These are phyloP conservation scores for Drosophila paucipuncta DNA, from an alignment of 2,888 invertebrate species.

Conservation along the genomic window DNA sequence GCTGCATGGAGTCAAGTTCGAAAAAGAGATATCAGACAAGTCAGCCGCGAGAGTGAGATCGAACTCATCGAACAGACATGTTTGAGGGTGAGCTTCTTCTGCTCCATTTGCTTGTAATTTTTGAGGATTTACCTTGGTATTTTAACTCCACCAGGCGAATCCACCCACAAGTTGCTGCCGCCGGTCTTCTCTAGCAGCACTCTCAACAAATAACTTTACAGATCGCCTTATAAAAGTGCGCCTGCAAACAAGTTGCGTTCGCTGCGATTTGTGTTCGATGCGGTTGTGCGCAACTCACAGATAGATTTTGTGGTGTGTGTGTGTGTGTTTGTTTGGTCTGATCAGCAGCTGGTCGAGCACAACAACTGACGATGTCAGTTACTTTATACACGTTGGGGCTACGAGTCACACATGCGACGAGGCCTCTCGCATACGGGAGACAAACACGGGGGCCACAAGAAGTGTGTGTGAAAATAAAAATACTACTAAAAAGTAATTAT, in stretches of 20 bases:
- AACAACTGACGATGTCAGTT: constrained; percentile 62
- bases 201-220: background rate
- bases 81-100: background rate
- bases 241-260: constrained; percentile 41
- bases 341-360: constrained; percentile 58
- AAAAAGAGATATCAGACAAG: constrained; percentile 39
- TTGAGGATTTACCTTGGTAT: background rate
- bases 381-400: constrained; percentile 69
- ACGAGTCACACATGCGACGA: constrained; percentile 50
- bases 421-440: constrained; percentile 16
- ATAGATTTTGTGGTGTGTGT: constrained; percentile 2
- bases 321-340: constrained; percentile 29
- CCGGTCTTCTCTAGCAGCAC: background rate
- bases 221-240: background rate
- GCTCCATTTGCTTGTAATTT: background rate
- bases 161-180: constrained; percentile 15
- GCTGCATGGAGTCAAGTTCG: constrained; percentile 54
- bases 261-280: constrained; percentile 36
- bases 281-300: constrained; percentile 14
- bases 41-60: constrained; percentile 21
- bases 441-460: constrained; percentile 23
- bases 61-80: constrained; percentile 21
- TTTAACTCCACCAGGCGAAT: constrained; percentile 2
- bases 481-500: constrained; percentile 50
- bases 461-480: constrained; percentile 52